phyloP scores from a whole-genome alignment of 2,888 invertebrate genomes.

The Leucozona laternaria region DNA sequence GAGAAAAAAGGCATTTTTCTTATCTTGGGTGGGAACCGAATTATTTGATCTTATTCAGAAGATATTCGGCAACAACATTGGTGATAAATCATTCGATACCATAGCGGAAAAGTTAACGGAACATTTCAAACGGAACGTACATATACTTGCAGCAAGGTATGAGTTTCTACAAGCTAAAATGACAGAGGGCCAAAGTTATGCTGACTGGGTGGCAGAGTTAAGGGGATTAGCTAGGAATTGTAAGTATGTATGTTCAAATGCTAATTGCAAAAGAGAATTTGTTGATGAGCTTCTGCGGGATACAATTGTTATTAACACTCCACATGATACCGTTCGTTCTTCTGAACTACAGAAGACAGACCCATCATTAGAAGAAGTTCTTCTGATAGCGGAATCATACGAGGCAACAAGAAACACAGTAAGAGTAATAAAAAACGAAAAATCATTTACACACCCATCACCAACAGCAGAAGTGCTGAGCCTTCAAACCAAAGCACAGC shows the following conservation, averaged over 20 bases:
- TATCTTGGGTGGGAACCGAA: too few relatives aligned
- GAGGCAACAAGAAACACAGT: conserved; percentile 13
- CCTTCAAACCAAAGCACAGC: neutral
- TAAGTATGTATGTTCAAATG: neutral
- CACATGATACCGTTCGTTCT: conserved; percentile 18
- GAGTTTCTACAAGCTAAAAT: neutral
- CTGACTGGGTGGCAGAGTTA: neutral
- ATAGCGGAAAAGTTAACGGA: conserved; percentile 24
- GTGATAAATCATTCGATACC: conserved; percentile 11
- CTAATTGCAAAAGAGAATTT: neutral
- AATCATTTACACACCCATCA: neutral
- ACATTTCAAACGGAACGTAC: conserved; percentile 29
- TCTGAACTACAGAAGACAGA: conserved; percentile 9
- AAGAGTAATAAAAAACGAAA: neutral
- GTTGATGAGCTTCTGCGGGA: neutral
- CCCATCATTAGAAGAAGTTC: conserved; percentile 2
- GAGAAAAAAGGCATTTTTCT: too few relatives aligned
- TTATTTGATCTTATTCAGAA: too few relatives aligned
- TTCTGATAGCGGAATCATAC: neutral
- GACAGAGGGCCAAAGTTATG: neutral
- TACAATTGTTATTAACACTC: conserved; percentile 7
- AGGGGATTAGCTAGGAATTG: too few relatives aligned
- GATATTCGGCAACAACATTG: conserved; percentile 2
- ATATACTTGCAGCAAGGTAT: conserved; percentile 34
- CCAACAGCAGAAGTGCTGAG: neutral